Evolutionary conservation across 2,113 vertebrate species (phyloP), one percentile per base, ranked within the genome.

Genomic region (Onychorhynchus coronatus): DNA sequence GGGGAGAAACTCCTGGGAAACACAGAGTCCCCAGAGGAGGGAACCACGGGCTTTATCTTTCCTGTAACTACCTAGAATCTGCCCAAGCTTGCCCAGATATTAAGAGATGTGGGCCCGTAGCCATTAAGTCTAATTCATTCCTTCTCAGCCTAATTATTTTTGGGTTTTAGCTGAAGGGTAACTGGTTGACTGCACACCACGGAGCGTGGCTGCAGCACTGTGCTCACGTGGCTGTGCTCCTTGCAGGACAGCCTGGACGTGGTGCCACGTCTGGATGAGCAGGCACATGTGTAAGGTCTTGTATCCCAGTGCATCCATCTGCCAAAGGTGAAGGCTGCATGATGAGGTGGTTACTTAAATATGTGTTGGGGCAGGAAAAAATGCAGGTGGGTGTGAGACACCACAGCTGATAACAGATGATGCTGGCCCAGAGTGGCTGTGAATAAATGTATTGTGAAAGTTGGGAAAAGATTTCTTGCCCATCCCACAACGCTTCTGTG

Each of bases 371-470:
- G 52, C 44, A 84, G 77, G 83, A 92, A 95, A 77, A 88, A 95
- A 95, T 72, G 86, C 70, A 71, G 83, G 91, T 96, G 96, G 86
- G 93, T 31, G 93, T 95, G 91, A 95, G 83, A 71, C 23, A 63
- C 39, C 59, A 25, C 91, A 75, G 24, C 59, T 78, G 94, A 91
- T 93, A 91, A 90, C 78, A 88, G 66, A 78, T 74, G 84, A 66
- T 62, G 72, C 80, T 91, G 89, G 68, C 83, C 68, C 47, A 78
- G 67, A 70, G 16, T 59, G 39, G 50, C 83, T 93, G 75, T 92
- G 86, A 91, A 95, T 74, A 92, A 92, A 89, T 4, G 35, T 28
- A 47, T 91, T 95, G 74, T 77, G 91, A 91, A 95, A 89, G 76
- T 4, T 77, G 76, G 66, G n/a, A 37, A 70, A 52, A 70, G n/a